These are phyloP conservation scores for Drosophila cardini DNA, from an alignment of 1,140 invertebrate species.

Conservation along the genomic window DNA sequence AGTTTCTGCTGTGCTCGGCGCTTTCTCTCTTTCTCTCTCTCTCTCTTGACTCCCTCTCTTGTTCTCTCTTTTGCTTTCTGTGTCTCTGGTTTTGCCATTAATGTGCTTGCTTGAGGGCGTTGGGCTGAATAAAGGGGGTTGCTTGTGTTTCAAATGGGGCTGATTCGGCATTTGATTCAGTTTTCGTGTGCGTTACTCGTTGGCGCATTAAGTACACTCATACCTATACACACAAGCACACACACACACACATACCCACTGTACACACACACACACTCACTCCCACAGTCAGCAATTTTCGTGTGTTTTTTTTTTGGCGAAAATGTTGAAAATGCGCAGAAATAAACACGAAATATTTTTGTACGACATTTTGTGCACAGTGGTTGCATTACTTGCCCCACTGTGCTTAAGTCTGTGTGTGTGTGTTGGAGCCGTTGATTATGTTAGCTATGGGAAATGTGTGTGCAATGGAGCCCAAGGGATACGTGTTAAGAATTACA, in stretches of 20 bases:
- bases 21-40: slow-evolving; percentile 40
- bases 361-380: slow-evolving; percentile 20
- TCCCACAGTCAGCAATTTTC: slow-evolving; percentile 31
- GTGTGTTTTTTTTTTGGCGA: slow-evolving; percentile 74
- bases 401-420: background rate
- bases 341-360: slow-evolving; percentile 42
- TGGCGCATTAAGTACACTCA: slow-evolving; percentile 73
- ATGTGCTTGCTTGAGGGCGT: slow-evolving; percentile 69
- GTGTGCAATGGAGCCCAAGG: slow-evolving; percentile 45
- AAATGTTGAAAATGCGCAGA: slow-evolving; percentile 69
- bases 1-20: slow-evolving; percentile 39
- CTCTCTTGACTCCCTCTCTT: slow-evolving; percentile 24
- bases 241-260: slow-evolving; percentile 18
- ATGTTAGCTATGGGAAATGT: slow-evolving; percentile 49
- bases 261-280: slow-evolving; percentile 36
- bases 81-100: slow-evolving; percentile 60
- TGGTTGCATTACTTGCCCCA: slow-evolving; percentile 13
- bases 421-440: slow-evolving; percentile 33
- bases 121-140: slow-evolving; percentile 22
- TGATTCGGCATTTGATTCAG: slow-evolving; percentile 56
- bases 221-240: slow-evolving; percentile 13
- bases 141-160: slow-evolving; percentile 28
- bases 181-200: slow-evolving; percentile 67
- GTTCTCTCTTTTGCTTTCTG: slow-evolving; percentile 12
- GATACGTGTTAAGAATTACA: slow-evolving; percentile 36